Evolutionary conservation across 2,113 vertebrate species (phyloP), one percentile per base, ranked within the genome.

Genomic region (Gobio gobio): DNA sequence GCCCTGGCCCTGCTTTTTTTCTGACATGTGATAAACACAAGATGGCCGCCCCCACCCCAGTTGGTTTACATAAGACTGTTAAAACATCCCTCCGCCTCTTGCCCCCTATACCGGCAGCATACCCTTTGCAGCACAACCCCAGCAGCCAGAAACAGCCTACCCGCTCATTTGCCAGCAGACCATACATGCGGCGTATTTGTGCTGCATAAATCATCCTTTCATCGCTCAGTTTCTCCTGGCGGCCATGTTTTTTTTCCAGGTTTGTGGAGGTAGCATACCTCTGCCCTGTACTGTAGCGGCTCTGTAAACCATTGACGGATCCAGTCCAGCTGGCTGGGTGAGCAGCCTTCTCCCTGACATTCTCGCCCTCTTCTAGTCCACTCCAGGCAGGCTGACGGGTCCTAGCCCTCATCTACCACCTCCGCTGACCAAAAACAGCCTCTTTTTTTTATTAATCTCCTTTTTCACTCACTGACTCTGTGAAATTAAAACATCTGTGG

Each of bases 141-240:
- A 78, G 40, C 78, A 84, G 86, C 77, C 63, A 86, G 88, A 86
- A 82, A 88, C 86, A 84, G 83, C 85, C 86, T 77, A 64, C 75
- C 70, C 22, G 82, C 86, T 84, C 83, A 29, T 82, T 82, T 58
- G 43, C 83, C 66, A 86, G 81, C 61, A 3, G 63, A 78, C 45
- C 59, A 1, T 88, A 74, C 82, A 54, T 59, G 51, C 43, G n/a
- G 59, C 8, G 12, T 89, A 83, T 90, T 90, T 89, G 59, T 84
- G 78, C 59, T 82, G 83, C 87, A 89, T 90, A 89, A 90, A 90
- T 90, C 90, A 90, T 88, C 89, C 90, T 90, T 89, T 90, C 90
- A 89, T 88, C 85, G 47, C 85, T 76, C 70, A 36, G 40, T 75
- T 74, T 75, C 76, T 76, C 82, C 86, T 70, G 83, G 85, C 45